These are phyloP conservation scores for Megalopta genalis DNA, from an alignment of 1,140 invertebrate species.

Conservation along the genomic window DNA sequence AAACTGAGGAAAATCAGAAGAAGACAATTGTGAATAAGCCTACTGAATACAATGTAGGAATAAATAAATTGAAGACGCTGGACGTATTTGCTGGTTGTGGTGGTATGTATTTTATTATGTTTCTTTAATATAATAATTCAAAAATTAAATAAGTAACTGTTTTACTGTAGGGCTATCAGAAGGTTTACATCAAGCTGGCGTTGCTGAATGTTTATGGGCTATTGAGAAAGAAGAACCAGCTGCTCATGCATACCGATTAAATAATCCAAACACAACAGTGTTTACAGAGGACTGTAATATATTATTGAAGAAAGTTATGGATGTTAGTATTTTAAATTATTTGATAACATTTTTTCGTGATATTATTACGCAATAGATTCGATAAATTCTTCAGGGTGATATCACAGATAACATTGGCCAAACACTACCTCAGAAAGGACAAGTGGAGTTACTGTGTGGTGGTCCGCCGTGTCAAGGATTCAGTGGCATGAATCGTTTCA, in stretches of 20 bases:
- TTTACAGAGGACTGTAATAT: slow-evolving; percentile 92
- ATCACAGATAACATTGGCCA: slow-evolving; percentile 81
- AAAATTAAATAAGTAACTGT: slow-evolving; percentile 7
- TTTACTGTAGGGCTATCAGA: slow-evolving; percentile 80
- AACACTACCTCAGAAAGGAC: slow-evolving; percentile 87
- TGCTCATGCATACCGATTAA: slow-evolving; percentile 89
- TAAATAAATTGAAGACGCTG: slow-evolving; percentile 83
- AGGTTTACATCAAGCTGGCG: slow-evolving; percentile 86
- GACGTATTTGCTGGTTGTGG: slow-evolving; percentile 96
- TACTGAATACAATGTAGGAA: slow-evolving; percentile 69
- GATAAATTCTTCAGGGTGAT: slow-evolving; percentile 77
- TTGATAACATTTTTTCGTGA: neutral
- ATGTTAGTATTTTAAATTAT: slow-evolving; percentile 58
- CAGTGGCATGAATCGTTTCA: slow-evolving; percentile 94
- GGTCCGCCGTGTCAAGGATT: slow-evolving; percentile 96
- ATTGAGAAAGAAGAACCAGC: slow-evolving; percentile 90
- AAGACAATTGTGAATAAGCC: slow-evolving; percentile 59
- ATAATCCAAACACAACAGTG: slow-evolving; percentile 87
- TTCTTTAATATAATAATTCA: neutral
- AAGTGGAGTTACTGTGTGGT: slow-evolving; percentile 92
- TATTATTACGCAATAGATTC: neutral
- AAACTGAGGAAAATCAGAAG: slow-evolving; percentile 38
- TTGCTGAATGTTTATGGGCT: slow-evolving; percentile 88
- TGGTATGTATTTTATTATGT: slow-evolving; percentile 77
- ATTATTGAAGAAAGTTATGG: slow-evolving; percentile 81